These are phyloP conservation scores for Osmerus eperlanus DNA, from an alignment of 2,113 vertebrate genomes.

Conservation along the genomic window DNA sequence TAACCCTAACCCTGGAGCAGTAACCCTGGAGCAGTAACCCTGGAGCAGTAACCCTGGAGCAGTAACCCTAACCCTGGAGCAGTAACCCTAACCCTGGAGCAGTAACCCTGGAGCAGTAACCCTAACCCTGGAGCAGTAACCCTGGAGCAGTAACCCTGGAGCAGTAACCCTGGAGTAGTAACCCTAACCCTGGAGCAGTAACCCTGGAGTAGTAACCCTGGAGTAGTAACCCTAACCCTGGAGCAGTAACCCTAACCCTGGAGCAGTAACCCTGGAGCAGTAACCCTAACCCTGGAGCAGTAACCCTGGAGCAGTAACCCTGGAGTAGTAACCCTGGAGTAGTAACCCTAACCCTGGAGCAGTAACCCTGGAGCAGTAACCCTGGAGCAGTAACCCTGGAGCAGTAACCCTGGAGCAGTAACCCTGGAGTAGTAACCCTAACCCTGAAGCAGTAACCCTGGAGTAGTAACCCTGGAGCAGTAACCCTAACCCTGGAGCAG, in stretches of 20 bases:
- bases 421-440: constrained; percentile 22
- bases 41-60: constrained; percentile 21
- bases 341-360: constrained; percentile 23
- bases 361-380: constrained; percentile 28
- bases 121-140: constrained; percentile 27
- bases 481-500: constrained; percentile 32
- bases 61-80: constrained; percentile 23
- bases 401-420: constrained; percentile 3
- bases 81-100: constrained; percentile 30
- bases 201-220: constrained; percentile 9
- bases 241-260: constrained; percentile 32
- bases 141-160: constrained; percentile 29
- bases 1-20: constrained; percentile 30
- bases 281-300: constrained; percentile 23
- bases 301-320: constrained; percentile 23
- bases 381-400: too few species aligned
- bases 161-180: constrained; percentile 29
- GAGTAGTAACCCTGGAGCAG: neutral
- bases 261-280: constrained; percentile 28
- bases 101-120: neutral
- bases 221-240: constrained; percentile 22
- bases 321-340: constrained; percentile 18
- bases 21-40: constrained; percentile 9
- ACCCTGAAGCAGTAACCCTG: constrained; percentile 31
- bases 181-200: too few species aligned